Evolutionary conservation across 2,888 invertebrate genomes (phyloP).

Genomic region (Hydroisotoma schaefferi): DNA sequence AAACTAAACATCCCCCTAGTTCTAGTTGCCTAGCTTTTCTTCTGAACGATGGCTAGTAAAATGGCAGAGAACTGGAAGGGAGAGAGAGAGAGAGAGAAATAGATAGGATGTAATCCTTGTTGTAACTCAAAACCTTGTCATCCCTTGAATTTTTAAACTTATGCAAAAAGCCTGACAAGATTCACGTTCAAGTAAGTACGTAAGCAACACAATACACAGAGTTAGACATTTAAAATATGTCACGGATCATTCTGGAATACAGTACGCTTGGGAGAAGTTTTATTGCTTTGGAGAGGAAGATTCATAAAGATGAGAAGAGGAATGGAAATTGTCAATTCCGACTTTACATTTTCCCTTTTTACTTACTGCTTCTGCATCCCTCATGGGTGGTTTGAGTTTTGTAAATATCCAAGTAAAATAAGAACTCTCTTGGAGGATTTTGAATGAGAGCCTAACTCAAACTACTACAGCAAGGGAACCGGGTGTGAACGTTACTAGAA

Average conservation of each 20-base stretch:
- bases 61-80: too few relatives aligned
- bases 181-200: not conserved
- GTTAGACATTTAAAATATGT: constrained; percentile 8
- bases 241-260: constrained; percentile 16
- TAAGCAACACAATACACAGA: constrained; percentile 2
- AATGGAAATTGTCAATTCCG: constrained; percentile 11
- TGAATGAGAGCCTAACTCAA: too few relatives aligned
- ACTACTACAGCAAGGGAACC: too few relatives aligned
- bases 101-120: not conserved
- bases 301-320: constrained; percentile 7
- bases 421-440: not conserved
- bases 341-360: constrained; percentile 9
- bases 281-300: constrained; percentile 11
- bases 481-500: too few relatives aligned
- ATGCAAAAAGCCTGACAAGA: constrained; percentile 1
- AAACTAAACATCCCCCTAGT: not conserved
- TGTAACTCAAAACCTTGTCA: constrained; percentile 10
- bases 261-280: constrained; percentile 16
- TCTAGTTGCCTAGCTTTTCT: too few relatives aligned
- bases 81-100: too few relatives aligned
- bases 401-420: constrained; percentile 1
- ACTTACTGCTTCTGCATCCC: too few relatives aligned
- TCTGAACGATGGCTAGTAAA: too few relatives aligned
- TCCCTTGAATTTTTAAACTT: constrained; percentile 17
- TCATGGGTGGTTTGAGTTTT: not conserved